phyloP scores from a whole-genome alignment of 2,888 invertebrate genomes.

The Stenodema calcarata region DNA sequence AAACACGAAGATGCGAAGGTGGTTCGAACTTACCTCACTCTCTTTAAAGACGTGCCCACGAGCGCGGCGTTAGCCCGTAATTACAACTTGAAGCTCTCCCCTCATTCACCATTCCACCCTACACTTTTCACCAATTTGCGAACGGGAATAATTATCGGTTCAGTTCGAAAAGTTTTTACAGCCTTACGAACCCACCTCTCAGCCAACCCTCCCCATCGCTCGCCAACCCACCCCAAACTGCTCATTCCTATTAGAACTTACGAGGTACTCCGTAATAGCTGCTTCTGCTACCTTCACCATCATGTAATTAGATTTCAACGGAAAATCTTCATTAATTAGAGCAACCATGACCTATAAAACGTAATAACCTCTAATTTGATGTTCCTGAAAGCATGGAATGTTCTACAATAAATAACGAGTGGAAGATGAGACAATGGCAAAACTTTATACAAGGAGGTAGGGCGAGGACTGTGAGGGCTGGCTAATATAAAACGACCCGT shows the following conservation, averaged over 20 bases:
- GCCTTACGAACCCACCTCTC: neutral
- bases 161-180: constrained; percentile 30
- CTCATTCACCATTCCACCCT: neutral
- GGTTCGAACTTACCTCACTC: neutral
- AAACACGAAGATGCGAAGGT: neutral
- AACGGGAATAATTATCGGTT: constrained; percentile 34
- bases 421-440: neutral
- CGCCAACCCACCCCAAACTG: neutral
- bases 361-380: constrained; percentile 5
- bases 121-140: neutral
- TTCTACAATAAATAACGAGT: neutral
- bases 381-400: neutral
- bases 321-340: constrained; percentile 21
- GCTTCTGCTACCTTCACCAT: neutral
- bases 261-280: constrained; percentile 32
- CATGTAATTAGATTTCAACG: constrained; percentile 17
- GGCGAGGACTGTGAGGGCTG: too few species aligned
- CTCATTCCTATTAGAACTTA: constrained; percentile 29
- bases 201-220: neutral
- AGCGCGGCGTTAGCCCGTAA: constrained; percentile 4
- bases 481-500: too few species aligned
- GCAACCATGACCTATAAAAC: neutral
- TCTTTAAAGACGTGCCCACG: neutral
- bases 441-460: neutral
- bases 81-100: neutral